Percentiles rank a stretch among this genome's conserved stretches.
Evolutionary conservation across 2,113 vertebrate genomes (phyloP).

Genomic region (Osmerus eperlanus): DNA sequence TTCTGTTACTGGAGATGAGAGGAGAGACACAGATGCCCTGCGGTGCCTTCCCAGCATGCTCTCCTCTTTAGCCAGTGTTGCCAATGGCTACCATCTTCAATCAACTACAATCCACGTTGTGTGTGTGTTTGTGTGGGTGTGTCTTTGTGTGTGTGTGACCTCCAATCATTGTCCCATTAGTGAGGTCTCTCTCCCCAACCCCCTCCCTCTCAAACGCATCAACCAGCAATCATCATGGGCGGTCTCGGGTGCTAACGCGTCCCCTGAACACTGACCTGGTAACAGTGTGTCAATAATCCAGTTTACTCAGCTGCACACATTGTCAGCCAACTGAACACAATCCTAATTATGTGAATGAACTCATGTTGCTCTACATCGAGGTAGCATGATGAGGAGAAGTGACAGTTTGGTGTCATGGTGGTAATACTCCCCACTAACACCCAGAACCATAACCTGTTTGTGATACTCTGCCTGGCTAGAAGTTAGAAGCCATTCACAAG

Average conservation of each 20-base stretch:
- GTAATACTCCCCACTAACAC: constrained; percentile 3
- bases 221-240: not conserved
- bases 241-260: not conserved
- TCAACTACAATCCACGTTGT: too few relatives aligned
- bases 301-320: constrained; percentile 23
- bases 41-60: too few relatives aligned
- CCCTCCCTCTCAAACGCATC: not conserved
- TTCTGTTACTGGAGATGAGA: too few relatives aligned
- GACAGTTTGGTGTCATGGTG: constrained; percentile 57
- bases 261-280: not conserved
- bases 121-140: too few relatives aligned
- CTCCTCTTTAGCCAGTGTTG: too few relatives aligned
- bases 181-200: not conserved
- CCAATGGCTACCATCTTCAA: too few relatives aligned
- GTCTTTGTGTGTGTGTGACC: not conserved
- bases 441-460: constrained; percentile 10
- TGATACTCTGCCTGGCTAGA: too few relatives aligned
- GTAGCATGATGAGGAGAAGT: constrained; percentile 21
- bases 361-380: constrained; percentile 17
- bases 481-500: too few relatives aligned
- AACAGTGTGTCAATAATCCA: constrained; percentile 16
- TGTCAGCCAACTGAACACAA: constrained; percentile 20
- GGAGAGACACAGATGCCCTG: too few relatives aligned
- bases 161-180: not conserved
- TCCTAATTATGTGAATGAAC: constrained; percentile 31